Evolutionary conservation across 2,888 invertebrate genomes (phyloP), one percentile per base, ranked within the genome.

Genomic region (Seladonia tumulorum): DNA sequence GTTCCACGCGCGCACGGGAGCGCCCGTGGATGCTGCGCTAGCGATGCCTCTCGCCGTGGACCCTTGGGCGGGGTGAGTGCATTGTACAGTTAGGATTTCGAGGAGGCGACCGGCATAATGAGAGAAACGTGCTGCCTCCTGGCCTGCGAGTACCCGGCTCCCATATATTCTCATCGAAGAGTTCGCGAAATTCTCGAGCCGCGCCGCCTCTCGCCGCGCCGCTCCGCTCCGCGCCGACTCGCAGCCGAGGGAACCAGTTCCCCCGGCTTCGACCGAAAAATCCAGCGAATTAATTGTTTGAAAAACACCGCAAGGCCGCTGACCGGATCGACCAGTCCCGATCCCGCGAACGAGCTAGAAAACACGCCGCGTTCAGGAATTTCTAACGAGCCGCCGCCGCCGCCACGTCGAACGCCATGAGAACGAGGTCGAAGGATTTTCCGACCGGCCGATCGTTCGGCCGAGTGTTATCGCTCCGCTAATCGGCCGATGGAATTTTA

Each of bases 61-160:
- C 91, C 92, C 91, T 93, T 92, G 93, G 93, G 93, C 93, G 93
- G 93, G 94, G 93, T 93, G 92, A 91, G 88, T 89, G 90, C 90
- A 91, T 89, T 93, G 92, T 94, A 93, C 93, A 93, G 93, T 93
- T 93, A 94, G 93, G 89, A 93, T 92, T 92, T 92, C 92, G 90
- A 91, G 84, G 89, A 91, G 89, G 85, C 89, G 91, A 89, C 82
- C 88, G 90, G 90, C 91, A 91, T 93, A 93, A 93, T 93, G 94
- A 94, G 93, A 92, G 92, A 92, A 93, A 93, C 93, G 93, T 93
- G 93, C 92, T 94, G 93, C 91, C 93, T 93, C 92, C 88, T 93
- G 93, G 92, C 92, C 93, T 89, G 87, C 86, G 88, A 90, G 86
- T 83, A 57, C 84, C 82, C 57, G 79, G 70, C 77, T 76, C 68